Evolutionary conservation across 1,140 invertebrate species (phyloP).

Genomic region (Ylistrum balloti): DNA sequence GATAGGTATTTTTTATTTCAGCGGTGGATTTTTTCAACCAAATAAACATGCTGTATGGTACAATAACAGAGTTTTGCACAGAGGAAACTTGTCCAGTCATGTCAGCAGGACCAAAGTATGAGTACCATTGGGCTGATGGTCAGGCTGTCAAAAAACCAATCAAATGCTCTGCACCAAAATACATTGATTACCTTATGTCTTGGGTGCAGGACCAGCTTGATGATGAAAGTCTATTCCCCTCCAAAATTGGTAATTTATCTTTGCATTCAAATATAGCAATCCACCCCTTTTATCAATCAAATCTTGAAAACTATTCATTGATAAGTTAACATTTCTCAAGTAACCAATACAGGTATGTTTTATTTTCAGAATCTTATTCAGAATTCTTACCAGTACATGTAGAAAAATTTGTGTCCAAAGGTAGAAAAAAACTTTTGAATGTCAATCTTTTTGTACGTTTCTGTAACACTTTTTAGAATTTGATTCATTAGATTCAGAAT

Average conservation of each 20-base stretch:
- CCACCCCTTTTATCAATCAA: no score
- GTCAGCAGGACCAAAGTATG: slow-evolving; percentile 97
- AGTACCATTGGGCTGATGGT: slow-evolving; percentile 99
- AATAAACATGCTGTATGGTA: slow-evolving; percentile 99
- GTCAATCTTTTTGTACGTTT: no score
- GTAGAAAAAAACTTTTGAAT: no score
- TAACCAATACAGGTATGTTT: no score
- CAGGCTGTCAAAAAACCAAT: slow-evolving; percentile 99
- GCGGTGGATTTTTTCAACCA: slow-evolving; percentile 99
- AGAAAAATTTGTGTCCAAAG: no score
- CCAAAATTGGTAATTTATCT: slow-evolving; percentile 93
- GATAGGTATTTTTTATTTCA: slow-evolving; percentile 83
- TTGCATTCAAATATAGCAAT: no score
- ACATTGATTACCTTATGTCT: slow-evolving; percentile 99
- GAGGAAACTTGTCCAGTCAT: slow-evolving; percentile 99
- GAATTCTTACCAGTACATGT: no score
- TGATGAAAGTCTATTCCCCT: slow-evolving; percentile 99
- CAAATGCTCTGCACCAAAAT: slow-evolving; percentile 99
- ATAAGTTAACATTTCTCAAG: background rate
- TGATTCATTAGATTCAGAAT: no score
- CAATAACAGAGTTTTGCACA: slow-evolving; percentile 99
- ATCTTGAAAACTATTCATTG: background rate
- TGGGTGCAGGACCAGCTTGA: slow-evolving; percentile 99
- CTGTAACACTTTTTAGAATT: no score
- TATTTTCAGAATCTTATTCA: no score